A percentile compares a stretch with the other conserved stretches of the same genome.
These are phyloP conservation scores for Megaceryle alcyon DNA, from an alignment of 2,797 vertebrate genomes.

Conservation along the genomic window DNA sequence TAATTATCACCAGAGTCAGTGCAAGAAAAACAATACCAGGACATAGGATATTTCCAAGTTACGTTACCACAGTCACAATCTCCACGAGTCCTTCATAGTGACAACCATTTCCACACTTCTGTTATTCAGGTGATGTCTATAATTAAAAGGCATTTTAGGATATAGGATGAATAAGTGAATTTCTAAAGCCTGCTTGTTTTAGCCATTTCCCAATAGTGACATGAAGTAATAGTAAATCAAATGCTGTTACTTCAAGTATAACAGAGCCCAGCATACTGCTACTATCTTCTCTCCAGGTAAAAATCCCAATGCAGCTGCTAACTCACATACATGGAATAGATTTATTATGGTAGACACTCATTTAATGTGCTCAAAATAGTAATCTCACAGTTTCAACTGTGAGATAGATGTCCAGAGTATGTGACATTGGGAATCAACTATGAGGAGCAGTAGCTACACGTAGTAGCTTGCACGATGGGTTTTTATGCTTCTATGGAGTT, in stretches of 20 bases:
- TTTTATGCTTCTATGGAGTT: background rate
- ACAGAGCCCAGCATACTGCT: background rate
- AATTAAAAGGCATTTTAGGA: background rate
- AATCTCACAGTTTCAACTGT: background rate
- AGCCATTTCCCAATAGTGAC: background rate
- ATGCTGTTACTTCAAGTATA: background rate
- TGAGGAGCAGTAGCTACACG: background rate
- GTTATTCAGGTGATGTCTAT: background rate
- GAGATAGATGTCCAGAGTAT: background rate
- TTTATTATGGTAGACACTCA: background rate
- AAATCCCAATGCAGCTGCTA: background rate
- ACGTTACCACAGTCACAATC: fast-evolving
- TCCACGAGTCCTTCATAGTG: background rate
- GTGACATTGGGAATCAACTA: background rate
- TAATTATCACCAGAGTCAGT: background rate
- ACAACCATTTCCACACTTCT: background rate
- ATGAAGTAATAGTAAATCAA: background rate
- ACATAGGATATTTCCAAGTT: background rate
- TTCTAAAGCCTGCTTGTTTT: background rate
- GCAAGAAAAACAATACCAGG: background rate
- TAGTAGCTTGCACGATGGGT: background rate
- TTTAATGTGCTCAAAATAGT: background rate
- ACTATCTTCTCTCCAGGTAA: background rate
- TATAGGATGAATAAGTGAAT: background rate
- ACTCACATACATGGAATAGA: background rate